phyloP scores from a whole-genome alignment of 2,113 vertebrate genomes.

The Pygoscelis antarcticus region DNA sequence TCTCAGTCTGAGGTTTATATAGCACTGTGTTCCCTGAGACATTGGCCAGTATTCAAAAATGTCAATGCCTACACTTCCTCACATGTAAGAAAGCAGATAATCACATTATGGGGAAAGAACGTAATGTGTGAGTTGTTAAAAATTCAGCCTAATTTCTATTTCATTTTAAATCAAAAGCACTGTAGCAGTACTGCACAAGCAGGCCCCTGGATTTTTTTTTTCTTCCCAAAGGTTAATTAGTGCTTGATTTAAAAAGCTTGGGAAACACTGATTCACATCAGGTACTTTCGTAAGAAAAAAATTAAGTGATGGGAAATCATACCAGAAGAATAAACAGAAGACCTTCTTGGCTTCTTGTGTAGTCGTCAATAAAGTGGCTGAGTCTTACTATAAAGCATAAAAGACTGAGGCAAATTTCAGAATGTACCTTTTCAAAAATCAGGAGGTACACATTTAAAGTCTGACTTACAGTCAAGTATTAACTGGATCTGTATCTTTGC shows the following conservation, averaged over 20 bases:
- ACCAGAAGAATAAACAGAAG: neutral
- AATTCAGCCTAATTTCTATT: neutral
- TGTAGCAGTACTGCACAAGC: neutral
- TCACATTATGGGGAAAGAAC: neutral
- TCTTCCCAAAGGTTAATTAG: neutral
- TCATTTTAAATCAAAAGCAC: neutral
- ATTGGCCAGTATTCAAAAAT: neutral
- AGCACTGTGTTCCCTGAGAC: neutral
- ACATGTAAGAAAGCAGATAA: neutral
- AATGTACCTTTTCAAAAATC: neutral
- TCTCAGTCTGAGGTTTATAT: neutral
- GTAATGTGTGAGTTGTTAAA: neutral
- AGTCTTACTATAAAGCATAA: neutral
- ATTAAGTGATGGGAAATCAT: neutral
- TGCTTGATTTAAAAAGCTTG: neutral
- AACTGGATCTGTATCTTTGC: neutral
- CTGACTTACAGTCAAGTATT: neutral
- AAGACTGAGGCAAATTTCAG: neutral
- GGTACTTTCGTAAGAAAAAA: neutral
- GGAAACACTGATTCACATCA: neutral
- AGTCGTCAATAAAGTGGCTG: neutral
- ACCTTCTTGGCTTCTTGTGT: neutral
- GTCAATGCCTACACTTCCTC: slow-evolving; percentile 6
- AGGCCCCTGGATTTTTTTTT: neutral
- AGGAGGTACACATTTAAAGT: neutral